Conservation (phyloP, 2,797 vertebrate genomes). For the Fistularia commersonii region DNA sequence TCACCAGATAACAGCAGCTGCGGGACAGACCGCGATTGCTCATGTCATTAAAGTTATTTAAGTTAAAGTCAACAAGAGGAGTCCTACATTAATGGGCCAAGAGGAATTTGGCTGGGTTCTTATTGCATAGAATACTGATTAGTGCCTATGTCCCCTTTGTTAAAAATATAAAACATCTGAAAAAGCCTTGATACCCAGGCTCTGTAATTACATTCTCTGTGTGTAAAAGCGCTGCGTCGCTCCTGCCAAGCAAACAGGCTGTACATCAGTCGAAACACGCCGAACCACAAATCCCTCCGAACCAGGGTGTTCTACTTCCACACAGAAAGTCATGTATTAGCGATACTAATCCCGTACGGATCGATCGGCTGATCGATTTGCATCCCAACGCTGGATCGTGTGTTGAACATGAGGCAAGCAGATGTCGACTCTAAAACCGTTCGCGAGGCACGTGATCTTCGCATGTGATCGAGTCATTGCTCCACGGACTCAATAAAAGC, state of each 20-base stretch:
- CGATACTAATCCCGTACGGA: slow-evolving; percentile 22
- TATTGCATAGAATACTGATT: slow-evolving; percentile 1
- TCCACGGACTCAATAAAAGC: too few relatives aligned
- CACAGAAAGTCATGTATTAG: slow-evolving; percentile 20
- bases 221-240: slow-evolving; percentile 4
- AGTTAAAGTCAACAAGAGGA: neutral
- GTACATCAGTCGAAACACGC: slow-evolving; percentile 8
- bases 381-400: neutral
- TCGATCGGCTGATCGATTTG: slow-evolving; percentile 1
- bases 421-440: too few relatives aligned
- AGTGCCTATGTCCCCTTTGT: slow-evolving; percentile 1
- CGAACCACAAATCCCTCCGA: slow-evolving; percentile 18
- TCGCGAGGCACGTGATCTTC: slow-evolving; percentile 11
- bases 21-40: neutral
- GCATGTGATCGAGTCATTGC: too few relatives aligned
- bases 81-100: neutral
- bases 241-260: too few relatives aligned
- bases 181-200: slow-evolving; percentile 5
- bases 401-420: slow-evolving; percentile 4
- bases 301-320: slow-evolving; percentile 22
- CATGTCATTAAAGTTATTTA: slow-evolving; percentile 1
- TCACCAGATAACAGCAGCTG: slow-evolving; percentile 25
- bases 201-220: slow-evolving; percentile 34
- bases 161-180: slow-evolving; percentile 9
- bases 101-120: too few relatives aligned